Evolutionary conservation across 2,797 vertebrate species (phyloP).

Genomic region (Apogon talboti): DNA sequence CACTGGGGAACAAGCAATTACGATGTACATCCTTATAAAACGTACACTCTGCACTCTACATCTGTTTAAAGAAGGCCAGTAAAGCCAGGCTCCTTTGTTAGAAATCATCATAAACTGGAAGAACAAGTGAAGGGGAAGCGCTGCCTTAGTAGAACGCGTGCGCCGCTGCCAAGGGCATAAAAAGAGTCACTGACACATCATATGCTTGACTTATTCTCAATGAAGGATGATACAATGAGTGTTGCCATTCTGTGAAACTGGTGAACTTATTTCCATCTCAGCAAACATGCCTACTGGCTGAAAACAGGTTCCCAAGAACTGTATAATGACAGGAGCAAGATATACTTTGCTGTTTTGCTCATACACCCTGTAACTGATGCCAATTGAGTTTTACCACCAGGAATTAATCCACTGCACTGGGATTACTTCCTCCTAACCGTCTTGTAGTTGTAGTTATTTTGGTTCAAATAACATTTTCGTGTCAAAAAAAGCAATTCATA

Average conservation of each 20-base stretch:
- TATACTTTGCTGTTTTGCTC: too few species aligned
- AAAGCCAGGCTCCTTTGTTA: conserved; percentile 22
- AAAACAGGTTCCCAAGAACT: conserved; percentile 35
- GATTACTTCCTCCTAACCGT: too few species aligned
- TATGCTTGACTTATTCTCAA: conserved; percentile 56
- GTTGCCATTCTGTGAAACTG: conserved; percentile 52
- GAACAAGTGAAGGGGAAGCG: conserved; percentile 53
- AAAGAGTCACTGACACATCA: conserved; percentile 64
- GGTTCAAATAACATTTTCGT: too few species aligned
- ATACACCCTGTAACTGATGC: too few species aligned
- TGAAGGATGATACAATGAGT: conserved; percentile 62
- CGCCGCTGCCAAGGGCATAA: conserved; percentile 52
- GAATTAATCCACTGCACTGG: too few species aligned
- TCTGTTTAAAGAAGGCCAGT: conserved; percentile 44
- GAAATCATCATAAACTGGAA: conserved; percentile 44
- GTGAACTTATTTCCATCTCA: conserved; percentile 55
- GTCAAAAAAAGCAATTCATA: too few species aligned
- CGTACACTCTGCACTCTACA: conserved; percentile 7
- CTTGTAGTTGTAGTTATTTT: too few species aligned
- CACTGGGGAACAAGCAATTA: conserved; percentile 10
- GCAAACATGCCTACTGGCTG: conserved; percentile 50
- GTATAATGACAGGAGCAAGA: not conserved
- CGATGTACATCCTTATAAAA: conserved; percentile 16
- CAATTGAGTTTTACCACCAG: too few species aligned
- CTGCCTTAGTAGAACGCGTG: conserved; percentile 24